Percentiles rank a stretch among this genome's conserved stretches.
These are phyloP conservation scores for Oryzias celebensis DNA, from an alignment of 2,113 vertebrate genomes.

Conservation along the genomic window DNA sequence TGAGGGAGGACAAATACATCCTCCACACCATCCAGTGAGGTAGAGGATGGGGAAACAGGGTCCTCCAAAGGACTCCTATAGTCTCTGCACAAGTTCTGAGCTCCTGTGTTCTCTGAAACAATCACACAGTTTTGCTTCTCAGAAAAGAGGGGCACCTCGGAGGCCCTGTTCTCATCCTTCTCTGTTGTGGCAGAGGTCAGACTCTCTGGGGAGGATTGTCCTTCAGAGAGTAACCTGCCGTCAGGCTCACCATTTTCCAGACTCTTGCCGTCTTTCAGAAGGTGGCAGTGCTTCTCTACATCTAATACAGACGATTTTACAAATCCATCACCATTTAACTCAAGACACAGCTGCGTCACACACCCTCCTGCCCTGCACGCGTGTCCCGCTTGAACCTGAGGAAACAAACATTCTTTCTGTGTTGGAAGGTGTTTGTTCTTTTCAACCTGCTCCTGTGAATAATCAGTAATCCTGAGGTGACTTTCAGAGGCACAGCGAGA, in stretches of 20 bases:
- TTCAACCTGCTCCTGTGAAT: slow-evolving; percentile 44
- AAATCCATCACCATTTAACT: slow-evolving; percentile 45
- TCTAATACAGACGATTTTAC: slow-evolving; percentile 23
- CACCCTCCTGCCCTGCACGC: slow-evolving; percentile 31
- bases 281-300: slow-evolving; percentile 26
- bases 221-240: slow-evolving; percentile 32
- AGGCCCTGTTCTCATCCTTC: slow-evolving; percentile 19
- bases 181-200: slow-evolving; percentile 1
- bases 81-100: slow-evolving; percentile 53
- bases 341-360: slow-evolving; percentile 35
- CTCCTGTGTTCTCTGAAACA: slow-evolving; percentile 8
- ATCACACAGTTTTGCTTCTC: slow-evolving; percentile 45
- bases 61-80: slow-evolving; percentile 72
- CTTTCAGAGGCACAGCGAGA: slow-evolving; percentile 54
- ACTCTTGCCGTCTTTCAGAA: slow-evolving; percentile 1
- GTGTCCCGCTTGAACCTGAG: slow-evolving; percentile 47
- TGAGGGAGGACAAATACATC: slow-evolving; percentile 69
- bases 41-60: slow-evolving; percentile 64
- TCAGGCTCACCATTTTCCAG: slow-evolving; percentile 51
- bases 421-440: slow-evolving; percentile 56
- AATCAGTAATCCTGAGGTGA: slow-evolving; percentile 40
- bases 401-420: slow-evolving; percentile 49
- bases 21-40: slow-evolving; percentile 63
- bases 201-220: slow-evolving; percentile 29
- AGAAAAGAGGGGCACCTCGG: slow-evolving; percentile 61